Evolutionary conservation across 2,113 vertebrate species (phyloP).

Genomic region (Rhinolophus sinicus): DNA sequence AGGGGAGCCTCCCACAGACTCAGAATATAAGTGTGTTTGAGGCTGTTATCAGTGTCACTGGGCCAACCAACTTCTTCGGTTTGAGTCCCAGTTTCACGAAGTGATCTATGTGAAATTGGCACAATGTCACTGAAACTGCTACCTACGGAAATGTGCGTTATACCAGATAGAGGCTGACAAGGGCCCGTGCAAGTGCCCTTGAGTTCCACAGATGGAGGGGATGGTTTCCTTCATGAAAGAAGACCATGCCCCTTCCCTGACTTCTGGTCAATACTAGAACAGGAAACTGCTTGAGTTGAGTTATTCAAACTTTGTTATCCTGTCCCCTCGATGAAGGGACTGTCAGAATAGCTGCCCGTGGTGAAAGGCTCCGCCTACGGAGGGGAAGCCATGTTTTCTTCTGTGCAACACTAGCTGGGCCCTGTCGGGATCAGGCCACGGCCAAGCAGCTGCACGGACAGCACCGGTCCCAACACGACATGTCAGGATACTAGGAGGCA

Average conservation of each 20-base stretch:
- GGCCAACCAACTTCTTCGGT: background rate
- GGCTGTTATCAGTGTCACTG: background rate
- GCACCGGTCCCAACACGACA: background rate
- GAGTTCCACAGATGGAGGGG: background rate
- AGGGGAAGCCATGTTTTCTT: background rate
- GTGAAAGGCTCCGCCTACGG: background rate
- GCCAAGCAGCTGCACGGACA: background rate
- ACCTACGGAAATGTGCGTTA: background rate
- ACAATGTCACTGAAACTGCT: background rate
- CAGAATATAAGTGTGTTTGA: background rate
- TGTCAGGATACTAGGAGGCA: background rate
- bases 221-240: background rate
- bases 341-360: background rate
- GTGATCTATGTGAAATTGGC: background rate
- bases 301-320: background rate
- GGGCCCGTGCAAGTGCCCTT: background rate
- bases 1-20: background rate
- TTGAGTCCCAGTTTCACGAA: constrained; percentile 25
- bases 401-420: background rate
- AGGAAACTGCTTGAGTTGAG: background rate
- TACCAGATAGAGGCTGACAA: background rate
- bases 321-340: background rate
- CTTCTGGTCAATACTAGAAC: background rate
- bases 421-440: background rate
- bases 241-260: background rate